phyloP scores from a whole-genome alignment of 2,888 invertebrate species.

The Argyresthia goedartella region DNA sequence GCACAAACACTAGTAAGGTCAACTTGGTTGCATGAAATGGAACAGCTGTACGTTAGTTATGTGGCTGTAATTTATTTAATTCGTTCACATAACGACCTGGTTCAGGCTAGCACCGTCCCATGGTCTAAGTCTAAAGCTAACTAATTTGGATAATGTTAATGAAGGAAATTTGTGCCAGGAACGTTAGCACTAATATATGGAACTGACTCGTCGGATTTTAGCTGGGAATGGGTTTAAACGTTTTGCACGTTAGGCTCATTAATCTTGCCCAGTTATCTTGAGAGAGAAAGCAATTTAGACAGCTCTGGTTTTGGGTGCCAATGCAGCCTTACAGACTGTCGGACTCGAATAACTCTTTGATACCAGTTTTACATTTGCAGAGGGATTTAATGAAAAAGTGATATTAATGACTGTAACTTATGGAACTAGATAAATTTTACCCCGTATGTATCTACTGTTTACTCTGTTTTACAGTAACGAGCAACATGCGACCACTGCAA shows the following conservation, averaged over 20 bases:
- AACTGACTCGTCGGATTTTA: conserved; percentile 69
- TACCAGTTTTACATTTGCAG: too few relatives aligned
- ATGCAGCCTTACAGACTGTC: conserved; percentile 2
- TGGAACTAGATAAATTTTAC: too few relatives aligned
- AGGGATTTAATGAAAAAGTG: too few relatives aligned
- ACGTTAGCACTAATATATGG: conserved; percentile 65
- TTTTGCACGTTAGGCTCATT: conserved; percentile 69
- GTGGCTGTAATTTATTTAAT: conserved; percentile 43
- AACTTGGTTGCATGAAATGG: too few relatives aligned
- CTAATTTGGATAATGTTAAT: conserved; percentile 68
- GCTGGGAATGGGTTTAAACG: conserved; percentile 67
- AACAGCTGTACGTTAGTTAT: conserved; percentile 2
- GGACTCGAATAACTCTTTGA: background rate
- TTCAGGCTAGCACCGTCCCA: conserved; percentile 27
- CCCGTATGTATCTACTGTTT: too few relatives aligned
- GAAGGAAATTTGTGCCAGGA: conserved; percentile 65
- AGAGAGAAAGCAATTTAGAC: conserved; percentile 33
- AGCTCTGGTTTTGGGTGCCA: conserved; percentile 13
- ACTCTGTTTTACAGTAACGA: too few relatives aligned
- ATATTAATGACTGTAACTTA: too few relatives aligned
- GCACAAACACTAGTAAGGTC: too few relatives aligned
- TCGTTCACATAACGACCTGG: conserved; percentile 38
- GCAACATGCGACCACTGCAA: too few relatives aligned
- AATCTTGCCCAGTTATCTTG: conserved; percentile 67
- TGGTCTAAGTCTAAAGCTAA: conserved; percentile 40